phyloP scores from a whole-genome alignment of 92 coral and sea anemone species.

The Ricordea florida region DNA sequence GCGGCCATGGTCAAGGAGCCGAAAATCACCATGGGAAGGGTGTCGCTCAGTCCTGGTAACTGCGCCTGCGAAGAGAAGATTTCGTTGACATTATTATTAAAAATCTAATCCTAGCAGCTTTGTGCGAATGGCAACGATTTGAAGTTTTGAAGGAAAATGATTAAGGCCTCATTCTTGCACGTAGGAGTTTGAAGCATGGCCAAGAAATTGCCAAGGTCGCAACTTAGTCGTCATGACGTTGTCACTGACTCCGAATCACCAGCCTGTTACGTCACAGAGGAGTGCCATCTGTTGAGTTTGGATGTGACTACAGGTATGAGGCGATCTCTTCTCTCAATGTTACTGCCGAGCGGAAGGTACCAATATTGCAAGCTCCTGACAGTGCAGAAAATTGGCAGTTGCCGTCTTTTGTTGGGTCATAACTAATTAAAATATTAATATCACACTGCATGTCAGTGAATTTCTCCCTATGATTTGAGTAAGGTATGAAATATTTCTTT shows the following conservation, averaged over 20 bases:
- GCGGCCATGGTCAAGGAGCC: conserved; percentile 64
- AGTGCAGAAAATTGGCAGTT: conserved; percentile 4
- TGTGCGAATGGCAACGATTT: no score
- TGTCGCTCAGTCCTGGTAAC: conserved; percentile 47
- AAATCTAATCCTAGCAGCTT: no score
- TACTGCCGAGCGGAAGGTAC: not conserved
- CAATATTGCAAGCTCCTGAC: conserved; percentile 14
- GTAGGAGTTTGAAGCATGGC: no score
- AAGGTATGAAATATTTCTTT: not conserved
- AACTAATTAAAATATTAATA: not conserved
- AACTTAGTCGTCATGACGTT: no score
- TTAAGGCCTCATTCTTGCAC: no score
- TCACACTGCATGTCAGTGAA: no score
- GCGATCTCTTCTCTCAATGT: not conserved
- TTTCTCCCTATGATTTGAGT: no score
- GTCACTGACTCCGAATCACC: no score
- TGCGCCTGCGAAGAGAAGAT: conserved; percentile 28
- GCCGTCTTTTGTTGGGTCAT: conserved; percentile 17
- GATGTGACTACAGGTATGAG: not conserved
- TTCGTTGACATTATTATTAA: not conserved
- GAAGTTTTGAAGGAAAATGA: no score
- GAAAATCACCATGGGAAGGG: conserved; percentile 67
- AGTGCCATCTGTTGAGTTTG: not conserved
- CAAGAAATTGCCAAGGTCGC: no score
- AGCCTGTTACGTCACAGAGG: no score